Base-by-base conservation (phyloP, 2,797 vertebrate species). In the Rhinella marina region DNA sequence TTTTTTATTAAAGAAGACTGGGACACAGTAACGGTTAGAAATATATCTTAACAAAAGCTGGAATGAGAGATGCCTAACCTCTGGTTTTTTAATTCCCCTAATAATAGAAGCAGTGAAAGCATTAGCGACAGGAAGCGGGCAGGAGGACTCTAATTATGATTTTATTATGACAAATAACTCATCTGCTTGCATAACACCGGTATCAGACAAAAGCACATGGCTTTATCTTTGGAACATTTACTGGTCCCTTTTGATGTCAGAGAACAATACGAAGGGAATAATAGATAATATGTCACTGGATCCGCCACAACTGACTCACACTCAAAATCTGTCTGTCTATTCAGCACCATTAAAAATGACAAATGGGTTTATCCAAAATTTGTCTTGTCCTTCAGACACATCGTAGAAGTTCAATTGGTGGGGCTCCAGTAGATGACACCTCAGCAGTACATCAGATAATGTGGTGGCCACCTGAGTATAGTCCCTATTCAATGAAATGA, bases 111-210 rank as follows among this genome's bases (percentile, higher is more conserved):
- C 23, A 29, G 1, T 56, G 61, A 86, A 78, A 32, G 75, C 19
- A 79, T 79, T 68, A 79, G 27, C 84, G 56, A 25, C 76, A n/a
- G 48, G 84, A 79, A 86, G 79, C 75, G 21, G 84, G 78, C 84
- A 79, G 25, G 54, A 12, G 25, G 25, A 56, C 57, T 54, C 59
- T 54, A 68, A 86, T 68, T 56, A 79, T 66, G 48, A 8, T 86
- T 86, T 79, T 79, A 79, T 79, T 86, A 78, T 86, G 50, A 86
- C 25, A 86, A 83, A 83, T 70, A 83, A 79, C 29, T 68, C 57
- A 68, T 66, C 72, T 52, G 73, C 32, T 52, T 78, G 73, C 32
- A 68, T 79, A 27, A 85, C 70, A 76, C 72, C 23, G 41, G 21
- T 54, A 56, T 32, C 48, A 79, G 61, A 79, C 25, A 66, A 27